Evolutionary conservation across 2,888 invertebrate genomes (phyloP).

Genomic region (Campopleginae sp.): DNA sequence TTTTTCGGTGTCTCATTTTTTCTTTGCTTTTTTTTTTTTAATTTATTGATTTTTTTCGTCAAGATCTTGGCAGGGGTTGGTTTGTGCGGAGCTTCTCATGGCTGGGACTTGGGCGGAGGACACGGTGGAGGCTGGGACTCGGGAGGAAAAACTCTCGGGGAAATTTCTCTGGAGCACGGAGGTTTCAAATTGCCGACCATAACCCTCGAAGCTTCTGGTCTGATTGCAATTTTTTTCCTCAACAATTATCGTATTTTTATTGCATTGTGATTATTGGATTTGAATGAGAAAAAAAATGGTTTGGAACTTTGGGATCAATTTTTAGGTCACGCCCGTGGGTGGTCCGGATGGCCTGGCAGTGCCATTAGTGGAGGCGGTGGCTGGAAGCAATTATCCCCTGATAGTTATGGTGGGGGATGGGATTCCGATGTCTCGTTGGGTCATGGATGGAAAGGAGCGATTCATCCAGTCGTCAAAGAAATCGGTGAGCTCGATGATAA

Average conservation of each 20-base stretch:
- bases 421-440: slow-evolving; percentile 65
- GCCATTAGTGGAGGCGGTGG: slow-evolving; percentile 19
- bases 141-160: slow-evolving; percentile 76
- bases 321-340: slow-evolving; percentile 49
- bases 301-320: slow-evolving; percentile 20
- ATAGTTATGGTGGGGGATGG: slow-evolving; percentile 46
- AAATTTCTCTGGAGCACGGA: slow-evolving; percentile 73
- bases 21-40: too few species aligned
- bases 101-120: slow-evolving; percentile 67
- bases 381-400: slow-evolving; percentile 27
- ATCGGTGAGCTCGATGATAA: slow-evolving; percentile 82
- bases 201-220: slow-evolving; percentile 70
- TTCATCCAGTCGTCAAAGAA: slow-evolving; percentile 87
- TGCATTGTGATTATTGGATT: background rate
- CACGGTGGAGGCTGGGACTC: slow-evolving; percentile 66
- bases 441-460: slow-evolving; percentile 76
- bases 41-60: too few species aligned
- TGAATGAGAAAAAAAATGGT: background rate
- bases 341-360: slow-evolving; percentile 52
- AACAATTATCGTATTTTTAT: background rate
- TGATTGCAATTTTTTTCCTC: slow-evolving; percentile 33
- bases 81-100: slow-evolving; percentile 66
- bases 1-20: too few species aligned
- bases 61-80: slow-evolving; percentile 60
- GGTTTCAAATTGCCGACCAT: slow-evolving; percentile 68